phyloP scores from a whole-genome alignment of 2,888 invertebrate species.

The Trypoxylon attenuatum region DNA sequence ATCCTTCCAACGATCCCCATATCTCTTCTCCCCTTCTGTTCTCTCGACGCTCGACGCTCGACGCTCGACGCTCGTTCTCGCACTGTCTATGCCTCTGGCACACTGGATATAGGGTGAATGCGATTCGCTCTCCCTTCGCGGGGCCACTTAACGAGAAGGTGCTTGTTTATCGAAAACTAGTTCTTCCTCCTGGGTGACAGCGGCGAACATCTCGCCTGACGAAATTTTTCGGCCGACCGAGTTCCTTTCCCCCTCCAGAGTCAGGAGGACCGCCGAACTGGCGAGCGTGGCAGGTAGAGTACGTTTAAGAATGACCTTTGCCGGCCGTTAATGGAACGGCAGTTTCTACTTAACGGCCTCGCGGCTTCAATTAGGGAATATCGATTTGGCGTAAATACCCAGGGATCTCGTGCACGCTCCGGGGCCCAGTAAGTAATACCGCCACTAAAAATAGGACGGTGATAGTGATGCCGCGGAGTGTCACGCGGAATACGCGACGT shows the following conservation, averaged over 20 bases:
- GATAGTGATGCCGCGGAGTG: too few species aligned
- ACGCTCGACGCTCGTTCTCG: neutral
- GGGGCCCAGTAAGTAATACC: too few species aligned
- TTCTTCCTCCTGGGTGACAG: slow-evolving; percentile 27
- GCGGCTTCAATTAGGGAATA: neutral
- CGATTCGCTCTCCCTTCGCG: slow-evolving; percentile 48
- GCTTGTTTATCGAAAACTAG: slow-evolving; percentile 57
- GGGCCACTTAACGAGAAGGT: slow-evolving; percentile 52
- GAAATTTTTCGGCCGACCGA: neutral
- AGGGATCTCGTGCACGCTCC: neutral
- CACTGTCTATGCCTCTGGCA: neutral
- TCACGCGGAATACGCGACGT: too few species aligned
- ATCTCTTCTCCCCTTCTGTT: neutral
- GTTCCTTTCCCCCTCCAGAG: too few species aligned
- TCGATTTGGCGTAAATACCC: neutral
- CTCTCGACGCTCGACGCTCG: neutral
- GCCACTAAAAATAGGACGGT: too few species aligned
- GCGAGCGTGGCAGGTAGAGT: too few species aligned
- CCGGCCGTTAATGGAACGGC: neutral
- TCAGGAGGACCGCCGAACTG: neutral
- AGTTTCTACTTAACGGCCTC: neutral
- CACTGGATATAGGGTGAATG: slow-evolving; percentile 53
- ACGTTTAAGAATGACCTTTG: neutral
- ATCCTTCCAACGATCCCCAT: slow-evolving; percentile 14
- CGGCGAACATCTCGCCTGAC: neutral